These are phyloP conservation scores for Cydia strobilella DNA, from an alignment of 1,140 invertebrate species.

Conservation along the genomic window DNA sequence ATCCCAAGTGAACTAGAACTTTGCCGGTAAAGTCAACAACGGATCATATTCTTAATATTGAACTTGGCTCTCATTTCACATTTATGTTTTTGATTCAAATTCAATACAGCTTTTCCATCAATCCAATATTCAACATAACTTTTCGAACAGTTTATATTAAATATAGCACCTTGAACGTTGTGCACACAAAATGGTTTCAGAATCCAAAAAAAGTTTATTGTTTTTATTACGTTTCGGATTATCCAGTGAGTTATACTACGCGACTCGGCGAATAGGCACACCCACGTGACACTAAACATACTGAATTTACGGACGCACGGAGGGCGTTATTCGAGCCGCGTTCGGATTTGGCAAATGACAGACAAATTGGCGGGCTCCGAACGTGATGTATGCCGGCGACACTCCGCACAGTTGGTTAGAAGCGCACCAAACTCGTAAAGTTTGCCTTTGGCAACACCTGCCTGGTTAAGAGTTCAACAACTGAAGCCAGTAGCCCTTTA, in stretches of 20 bases:
- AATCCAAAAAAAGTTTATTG: constrained; percentile 26
- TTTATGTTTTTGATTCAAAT: no score
- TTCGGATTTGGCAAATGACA: constrained; percentile 59
- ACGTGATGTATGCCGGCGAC: constrained; percentile 53
- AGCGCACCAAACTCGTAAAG: constrained; percentile 40
- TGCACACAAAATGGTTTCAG: neutral
- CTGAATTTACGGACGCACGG: constrained; percentile 50
- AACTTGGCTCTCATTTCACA: no score
- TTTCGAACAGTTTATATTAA: constrained; percentile 1
- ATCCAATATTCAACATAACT: neutral
- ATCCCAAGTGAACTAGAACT: no score
- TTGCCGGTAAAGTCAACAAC: no score
- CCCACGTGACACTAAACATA: constrained; percentile 38
- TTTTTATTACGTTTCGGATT: constrained; percentile 21
- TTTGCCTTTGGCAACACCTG: constrained; percentile 31
- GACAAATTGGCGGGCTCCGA: constrained; percentile 56
- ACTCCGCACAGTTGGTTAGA: constrained; percentile 41
- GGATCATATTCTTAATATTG: no score
- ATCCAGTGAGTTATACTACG: constrained; percentile 11
- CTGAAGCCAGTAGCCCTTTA: constrained; percentile 17
- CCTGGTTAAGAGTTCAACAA: constrained; percentile 16
- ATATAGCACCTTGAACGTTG: neutral
- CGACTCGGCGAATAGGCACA: constrained; percentile 34
- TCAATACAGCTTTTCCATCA: neutral
- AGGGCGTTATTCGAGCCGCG: constrained; percentile 46